Base-by-base conservation (phyloP, 2,113 vertebrate genomes). In the Hystrix brachyura region DNA sequence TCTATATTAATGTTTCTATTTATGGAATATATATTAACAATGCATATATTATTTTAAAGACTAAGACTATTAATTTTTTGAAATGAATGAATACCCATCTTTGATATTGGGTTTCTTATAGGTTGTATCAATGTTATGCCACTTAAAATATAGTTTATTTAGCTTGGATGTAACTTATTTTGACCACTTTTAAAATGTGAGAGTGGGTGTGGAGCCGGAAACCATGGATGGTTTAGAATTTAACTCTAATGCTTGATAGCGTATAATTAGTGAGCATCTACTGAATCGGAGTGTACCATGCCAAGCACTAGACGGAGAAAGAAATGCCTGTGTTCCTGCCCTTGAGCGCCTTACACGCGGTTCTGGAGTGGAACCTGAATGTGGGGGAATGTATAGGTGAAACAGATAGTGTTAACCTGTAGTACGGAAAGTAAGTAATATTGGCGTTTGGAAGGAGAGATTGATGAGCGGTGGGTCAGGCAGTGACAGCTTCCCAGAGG, bases 1-100 rank as follows among this genome's bases (percentile, higher is more conserved):
- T 93, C 81, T 72, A 55, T 38, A 78, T 72, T 11, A 64, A 92
- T 92, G 91, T 90, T 96, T 92, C 96, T 83, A 87, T 97, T 97
- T 94, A 94, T 96, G 82, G 80, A 90, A 21, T 85, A 60, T 23
- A 21, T 76, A 79, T 64, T 90, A 69, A 92, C 19, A 43, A 96
- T 59, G 12, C 60, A n/a, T 38, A 27, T 25, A 29, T 91, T 93
- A 69, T 88, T 95, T 98, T 95, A 90, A 93, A 95, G 60, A 72
- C 8, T 90, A 62, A 80, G 64, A 79, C 67, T 55, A 82, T 32
- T 46, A 38, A 18, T 48, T 88, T 91, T 84, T 71, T 38, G 23
- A 71, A 87, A 69, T 64, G n/a, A 96, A 81, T 71, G 15, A 96
- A 51, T 27, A n/a, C 5, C 55, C 15, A 10, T 90, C 32, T 90